Conservation (phyloP, 1,140 invertebrate species). For the Plodia interpunctella region DNA sequence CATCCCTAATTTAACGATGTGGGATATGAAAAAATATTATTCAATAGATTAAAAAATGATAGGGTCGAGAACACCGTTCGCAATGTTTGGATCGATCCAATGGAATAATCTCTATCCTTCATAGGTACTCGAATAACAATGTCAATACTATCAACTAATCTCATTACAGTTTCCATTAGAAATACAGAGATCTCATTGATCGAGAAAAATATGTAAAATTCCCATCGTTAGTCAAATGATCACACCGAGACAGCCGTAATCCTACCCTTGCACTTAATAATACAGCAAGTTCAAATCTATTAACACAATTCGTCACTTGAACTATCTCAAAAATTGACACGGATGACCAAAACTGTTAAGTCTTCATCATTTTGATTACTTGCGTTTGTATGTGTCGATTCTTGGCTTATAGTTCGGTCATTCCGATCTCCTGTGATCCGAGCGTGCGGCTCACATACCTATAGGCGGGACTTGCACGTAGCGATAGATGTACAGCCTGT, state of each 20-base stretch:
- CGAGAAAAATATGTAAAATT: conserved; percentile 43
- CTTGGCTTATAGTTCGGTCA: conserved; percentile 60
- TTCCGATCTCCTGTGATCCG: conserved; percentile 59
- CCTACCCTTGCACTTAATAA: conserved; percentile 56
- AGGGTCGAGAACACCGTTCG: conserved; percentile 69
- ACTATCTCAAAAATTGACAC: conserved; percentile 68
- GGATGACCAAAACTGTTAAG: conserved; percentile 42
- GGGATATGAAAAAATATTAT: conserved; percentile 77
- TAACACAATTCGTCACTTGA: conserved; percentile 51
- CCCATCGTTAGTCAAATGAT: conserved; percentile 52
- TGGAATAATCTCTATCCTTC: conserved; percentile 69
- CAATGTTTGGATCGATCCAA: conserved; percentile 59
- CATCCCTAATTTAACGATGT: conserved; percentile 75
- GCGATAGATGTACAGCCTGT: conserved; percentile 98
- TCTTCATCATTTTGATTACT: conserved; percentile 33
- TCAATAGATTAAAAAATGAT: conserved; percentile 75
- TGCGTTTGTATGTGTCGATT: conserved; percentile 46
- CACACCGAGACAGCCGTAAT: conserved; percentile 64
- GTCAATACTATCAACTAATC: conserved; percentile 75
- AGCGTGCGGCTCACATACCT: conserved; percentile 83
- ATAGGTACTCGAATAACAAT: conserved; percentile 69
- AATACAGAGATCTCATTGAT: conserved; percentile 62
- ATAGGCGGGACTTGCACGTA: conserved; percentile 94
- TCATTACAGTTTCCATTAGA: conserved; percentile 72
- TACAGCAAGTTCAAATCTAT: conserved; percentile 39